These are phyloP conservation scores for Chitala chitala DNA, from an alignment of 2,113 vertebrate species.

Conservation along the genomic window DNA sequence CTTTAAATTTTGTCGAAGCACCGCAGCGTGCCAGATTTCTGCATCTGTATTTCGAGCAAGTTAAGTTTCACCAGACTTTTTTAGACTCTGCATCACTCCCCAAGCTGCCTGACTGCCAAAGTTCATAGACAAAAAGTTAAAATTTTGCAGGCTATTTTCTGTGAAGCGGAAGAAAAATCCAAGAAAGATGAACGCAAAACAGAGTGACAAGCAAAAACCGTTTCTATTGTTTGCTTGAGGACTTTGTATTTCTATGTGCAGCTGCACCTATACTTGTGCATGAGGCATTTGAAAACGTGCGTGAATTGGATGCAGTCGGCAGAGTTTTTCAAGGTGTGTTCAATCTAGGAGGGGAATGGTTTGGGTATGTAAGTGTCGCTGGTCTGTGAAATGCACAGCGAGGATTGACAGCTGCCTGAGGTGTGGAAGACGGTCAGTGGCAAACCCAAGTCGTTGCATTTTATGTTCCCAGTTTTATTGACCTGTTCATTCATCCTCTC, in stretches of 20 bases:
- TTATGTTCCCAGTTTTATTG: no score
- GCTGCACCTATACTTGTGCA: no score
- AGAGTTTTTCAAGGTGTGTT: constrained; percentile 47
- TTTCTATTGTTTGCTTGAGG: constrained; percentile 34
- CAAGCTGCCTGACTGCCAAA: no score
- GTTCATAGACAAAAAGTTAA: background rate
- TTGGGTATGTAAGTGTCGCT: constrained; percentile 58
- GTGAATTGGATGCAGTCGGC: constrained; percentile 49
- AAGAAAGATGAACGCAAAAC: background rate
- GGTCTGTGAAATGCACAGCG: constrained; percentile 67
- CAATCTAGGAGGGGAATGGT: constrained; percentile 47
- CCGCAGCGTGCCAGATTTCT: no score
- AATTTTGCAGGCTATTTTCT: background rate
- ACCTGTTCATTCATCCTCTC: no score
- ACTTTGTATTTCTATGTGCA: no score
- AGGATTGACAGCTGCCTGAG: constrained; percentile 68
- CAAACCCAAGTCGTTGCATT: no score
- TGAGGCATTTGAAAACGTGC: no score
- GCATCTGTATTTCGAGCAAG: no score
- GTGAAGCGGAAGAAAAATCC: background rate
- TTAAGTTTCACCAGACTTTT: no score
- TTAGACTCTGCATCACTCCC: no score
- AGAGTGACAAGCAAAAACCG: background rate
- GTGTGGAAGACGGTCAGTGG: constrained; percentile 69
- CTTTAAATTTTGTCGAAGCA: no score